phyloP scores from a whole-genome alignment of 2,888 invertebrate genomes.

The Heliconius charithonia region DNA sequence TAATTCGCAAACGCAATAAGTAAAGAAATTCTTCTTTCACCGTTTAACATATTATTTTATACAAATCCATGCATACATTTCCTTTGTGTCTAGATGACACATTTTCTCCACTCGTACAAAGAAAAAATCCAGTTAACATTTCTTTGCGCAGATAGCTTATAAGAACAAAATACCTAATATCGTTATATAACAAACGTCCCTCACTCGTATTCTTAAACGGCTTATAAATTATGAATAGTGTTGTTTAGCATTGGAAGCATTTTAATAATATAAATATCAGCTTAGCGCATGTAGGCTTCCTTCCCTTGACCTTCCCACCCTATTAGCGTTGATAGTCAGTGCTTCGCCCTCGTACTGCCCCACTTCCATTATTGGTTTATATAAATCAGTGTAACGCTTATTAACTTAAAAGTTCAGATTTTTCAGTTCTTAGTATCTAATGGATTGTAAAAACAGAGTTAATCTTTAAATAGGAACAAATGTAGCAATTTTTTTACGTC shows the following conservation, averaged over 20 bases:
- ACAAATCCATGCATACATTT: constrained; percentile 14
- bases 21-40: background rate
- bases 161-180: constrained; percentile 3
- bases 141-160: background rate
- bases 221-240: constrained; percentile 30
- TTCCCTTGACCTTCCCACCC: constrained; percentile 40
- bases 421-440: background rate
- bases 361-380: constrained; percentile 33
- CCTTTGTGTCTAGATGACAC: background rate
- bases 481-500: no score
- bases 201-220: constrained; percentile 24
- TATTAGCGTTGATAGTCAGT: constrained; percentile 33
- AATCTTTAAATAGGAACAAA: no score
- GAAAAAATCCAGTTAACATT: constrained; percentile 12
- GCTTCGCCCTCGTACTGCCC: constrained; percentile 36
- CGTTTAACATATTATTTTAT: background rate
- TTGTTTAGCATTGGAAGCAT: constrained; percentile 35
- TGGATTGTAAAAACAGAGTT: background rate
- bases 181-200: constrained; percentile 17
- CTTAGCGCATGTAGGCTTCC: constrained; percentile 39
- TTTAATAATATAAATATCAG: constrained; percentile 35
- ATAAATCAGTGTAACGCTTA: constrained; percentile 32
- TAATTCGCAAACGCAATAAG: no score
- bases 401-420: constrained; percentile 33
- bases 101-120: background rate